Evolutionary conservation across 2,113 vertebrate genomes (phyloP).

Genomic region (Cebus imitator): DNA sequence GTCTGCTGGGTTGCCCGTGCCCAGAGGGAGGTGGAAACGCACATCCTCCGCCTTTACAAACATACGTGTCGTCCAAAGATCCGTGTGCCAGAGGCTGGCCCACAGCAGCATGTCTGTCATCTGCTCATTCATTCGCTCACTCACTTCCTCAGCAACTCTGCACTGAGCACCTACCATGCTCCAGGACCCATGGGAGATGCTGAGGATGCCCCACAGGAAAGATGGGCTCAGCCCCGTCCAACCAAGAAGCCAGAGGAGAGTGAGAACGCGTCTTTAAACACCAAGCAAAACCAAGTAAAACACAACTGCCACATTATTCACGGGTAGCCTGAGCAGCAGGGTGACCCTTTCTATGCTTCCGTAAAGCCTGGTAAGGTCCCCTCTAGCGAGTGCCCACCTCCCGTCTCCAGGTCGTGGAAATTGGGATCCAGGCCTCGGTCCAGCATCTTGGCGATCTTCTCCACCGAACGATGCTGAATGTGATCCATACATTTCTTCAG

Average conservation of each 20-base stretch:
- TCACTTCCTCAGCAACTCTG: fast-evolving
- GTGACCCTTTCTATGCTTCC: fast-evolving
- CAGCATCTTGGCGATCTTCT: slow-evolving; percentile 93
- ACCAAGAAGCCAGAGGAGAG: fast-evolving
- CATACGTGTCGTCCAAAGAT: fast-evolving
- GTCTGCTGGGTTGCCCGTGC: too few relatives aligned
- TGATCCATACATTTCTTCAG: slow-evolving; percentile 96
- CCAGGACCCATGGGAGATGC: fast-evolving
- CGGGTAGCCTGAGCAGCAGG: fast-evolving
- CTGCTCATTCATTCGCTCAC: fast-evolving
- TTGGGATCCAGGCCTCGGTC: slow-evolving; percentile 96
- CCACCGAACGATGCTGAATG: slow-evolving; percentile 90
- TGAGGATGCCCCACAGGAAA: fast-evolving
- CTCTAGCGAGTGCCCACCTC: slow-evolving; percentile 83
- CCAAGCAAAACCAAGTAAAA: fast-evolving
- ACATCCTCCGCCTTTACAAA: not conserved
- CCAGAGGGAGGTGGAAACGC: too few relatives aligned
- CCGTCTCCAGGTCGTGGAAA: slow-evolving; percentile 94
- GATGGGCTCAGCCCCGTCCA: fast-evolving
- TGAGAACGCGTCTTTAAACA: fast-evolving
- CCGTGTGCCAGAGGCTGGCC: fast-evolving
- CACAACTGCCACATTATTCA: fast-evolving
- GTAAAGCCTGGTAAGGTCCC: fast-evolving
- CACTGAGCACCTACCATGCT: fast-evolving
- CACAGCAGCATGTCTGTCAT: fast-evolving